Base-by-base conservation (phyloP, 2,888 invertebrate species). In the Limnephilus marmoratus region DNA sequence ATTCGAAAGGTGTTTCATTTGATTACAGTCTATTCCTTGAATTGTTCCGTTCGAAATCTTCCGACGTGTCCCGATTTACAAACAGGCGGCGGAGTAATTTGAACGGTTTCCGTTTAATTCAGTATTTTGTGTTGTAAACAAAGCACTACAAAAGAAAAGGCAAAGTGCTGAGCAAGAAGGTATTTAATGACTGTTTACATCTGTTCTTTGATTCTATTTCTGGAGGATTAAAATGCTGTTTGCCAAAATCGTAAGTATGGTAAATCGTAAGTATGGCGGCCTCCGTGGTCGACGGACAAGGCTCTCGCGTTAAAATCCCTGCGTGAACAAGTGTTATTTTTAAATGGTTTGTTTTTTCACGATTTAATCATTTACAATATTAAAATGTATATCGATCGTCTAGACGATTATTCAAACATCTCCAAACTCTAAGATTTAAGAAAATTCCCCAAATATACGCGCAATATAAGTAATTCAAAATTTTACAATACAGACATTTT, bases 1-100 rank as follows among this genome's bases (percentile, higher is more conserved):
- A 80, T 89, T 80, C 29, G 80, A 89, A 86, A 86, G 88, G 88
- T 89, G 88, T 89, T 89, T 89, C 37, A 89, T 89, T 80, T 80
- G 88, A 89, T 89, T 89, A 68, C 80, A 37, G 37, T 89, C 34
- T 80, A 80, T 80, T 89, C 45, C 49, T n/a, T 9, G 37, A 34
- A 41, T 68, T 68, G 68, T 82, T 82, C 82, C 82, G 82, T 82
- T 82, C 18, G 86, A 86, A 45, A 86, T 85, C 53, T 86, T 13
- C 34, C 53, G 29, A 12, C 34, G 41, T 37, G 41, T 34, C 82
- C 29, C 37, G 31, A 85, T 85, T 85, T 85, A 9, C 7, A 85
- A 86, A 86, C 29, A 49, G 29, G 53, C 29, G n/a, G 29, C 49
- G 7, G 49, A 49, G 86, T 41, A 86, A 86, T 86, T 86, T 86